A percentile compares a stretch with the other conserved stretches of the same genome.
These are phyloP conservation scores for Eutrigla gurnardus DNA, from an alignment of 2,797 vertebrate species.

Conservation along the genomic window DNA sequence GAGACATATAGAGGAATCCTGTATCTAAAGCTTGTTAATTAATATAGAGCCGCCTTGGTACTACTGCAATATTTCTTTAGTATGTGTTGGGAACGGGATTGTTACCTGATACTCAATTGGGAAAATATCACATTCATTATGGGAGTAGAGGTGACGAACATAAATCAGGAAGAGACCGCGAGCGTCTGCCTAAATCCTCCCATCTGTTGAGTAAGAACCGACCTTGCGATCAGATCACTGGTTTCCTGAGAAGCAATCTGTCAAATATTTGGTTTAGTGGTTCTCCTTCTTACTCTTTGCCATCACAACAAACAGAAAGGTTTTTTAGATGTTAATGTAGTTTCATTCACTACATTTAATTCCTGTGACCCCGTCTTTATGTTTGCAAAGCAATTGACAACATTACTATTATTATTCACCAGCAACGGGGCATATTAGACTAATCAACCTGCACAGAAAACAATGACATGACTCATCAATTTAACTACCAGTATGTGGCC, in stretches of 20 bases:
- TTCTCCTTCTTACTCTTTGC: background rate
- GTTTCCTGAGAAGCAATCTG: slow-evolving; percentile 15
- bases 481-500: background rate
- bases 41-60: background rate
- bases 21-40: background rate
- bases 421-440: background rate
- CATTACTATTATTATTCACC: background rate
- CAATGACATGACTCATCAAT: background rate
- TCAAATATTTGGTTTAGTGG: background rate
- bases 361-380: background rate
- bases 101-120: slow-evolving; percentile 4
- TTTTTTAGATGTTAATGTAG: background rate
- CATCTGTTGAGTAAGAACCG: slow-evolving; percentile 62
- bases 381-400: background rate
- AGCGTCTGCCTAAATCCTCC: slow-evolving; percentile 46
- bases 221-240: slow-evolving; percentile 38
- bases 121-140: background rate
- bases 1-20: background rate
- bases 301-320: background rate
- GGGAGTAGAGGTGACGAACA: slow-evolving; percentile 5
- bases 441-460: background rate
- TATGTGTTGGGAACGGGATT: background rate
- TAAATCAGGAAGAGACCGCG: slow-evolving; percentile 21
- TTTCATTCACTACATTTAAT: background rate
- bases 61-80: background rate